Evolutionary conservation across 2,797 vertebrate species (phyloP), one percentile per base, ranked within the genome.

Genomic region (Crenichthys baileyi): DNA sequence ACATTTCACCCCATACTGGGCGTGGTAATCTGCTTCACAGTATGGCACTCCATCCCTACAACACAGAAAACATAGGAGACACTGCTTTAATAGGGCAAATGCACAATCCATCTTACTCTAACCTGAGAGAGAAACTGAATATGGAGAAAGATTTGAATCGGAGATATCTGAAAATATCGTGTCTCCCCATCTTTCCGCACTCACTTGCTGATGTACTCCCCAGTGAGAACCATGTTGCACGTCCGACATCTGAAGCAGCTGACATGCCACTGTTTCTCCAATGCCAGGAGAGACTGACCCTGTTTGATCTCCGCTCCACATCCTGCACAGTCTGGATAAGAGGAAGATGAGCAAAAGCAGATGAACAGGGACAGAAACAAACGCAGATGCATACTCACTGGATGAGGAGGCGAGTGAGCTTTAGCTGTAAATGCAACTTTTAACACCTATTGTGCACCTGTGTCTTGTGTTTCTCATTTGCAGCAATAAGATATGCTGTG

Each of bases 181-280:
- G 48, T 73, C 39, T 20, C 1, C 61, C 3, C 67, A 22, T 48
- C 56, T 67, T 60, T 1, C 31, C 24, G 41, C 73, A 89, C 97
- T 95, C 89, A 99, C 98, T 99, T 99, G 98, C 98, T 99, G 95
- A 99, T 99, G 93, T 99, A 99, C 89, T 99, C 98, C 85, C 97
- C 97, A 0, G 98, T 99, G 88, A 99, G 97, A 86, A 98, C 97
- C 94, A 97, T 95, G 68, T 96, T 97, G 50, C 98, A 99, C 3
- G 97, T 98, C 92, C 96, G 97, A 95, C 98, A 99, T 93, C 98
- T 96, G 96, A 99, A 99, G 94, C 98, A 99, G 95, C 97, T 98
- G 94, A 99, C 98, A 0, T 99, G 98, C 98, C 98, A 99, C 93
- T 99, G 98, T 87, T 98, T 99, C 94, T 99, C 98, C 94, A 99